Evolutionary conservation across 2,888 invertebrate species (phyloP).

Genomic region (Caenorhabditis macrosperma): DNA sequence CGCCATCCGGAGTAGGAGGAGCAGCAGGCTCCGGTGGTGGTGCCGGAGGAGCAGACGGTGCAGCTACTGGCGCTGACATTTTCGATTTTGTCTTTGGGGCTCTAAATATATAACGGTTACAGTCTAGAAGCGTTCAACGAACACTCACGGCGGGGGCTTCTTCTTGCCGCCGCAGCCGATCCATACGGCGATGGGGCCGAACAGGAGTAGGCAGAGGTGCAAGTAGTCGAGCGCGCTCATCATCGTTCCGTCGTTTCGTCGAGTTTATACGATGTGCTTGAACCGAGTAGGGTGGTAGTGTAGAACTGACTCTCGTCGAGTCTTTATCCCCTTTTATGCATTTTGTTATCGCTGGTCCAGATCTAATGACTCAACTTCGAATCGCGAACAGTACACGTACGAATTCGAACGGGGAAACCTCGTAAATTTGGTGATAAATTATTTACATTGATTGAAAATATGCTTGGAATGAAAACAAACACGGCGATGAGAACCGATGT

Average conservation of each 20-base stretch:
- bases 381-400: no score
- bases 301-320: neutral
- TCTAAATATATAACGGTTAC: constrained; percentile 1
- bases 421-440: no score
- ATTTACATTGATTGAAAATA: no score
- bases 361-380: no score
- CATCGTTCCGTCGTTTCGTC: constrained; percentile 20
- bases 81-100: constrained; percentile 26
- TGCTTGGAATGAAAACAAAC: no score
- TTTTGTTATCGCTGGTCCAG: neutral
- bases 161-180: constrained; percentile 43
- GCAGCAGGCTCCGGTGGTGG: constrained; percentile 6
- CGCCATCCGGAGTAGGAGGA: constrained; percentile 9
- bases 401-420: no score
- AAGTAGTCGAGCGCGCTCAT: constrained; percentile 43
- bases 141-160: constrained; percentile 40
- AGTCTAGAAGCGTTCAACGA: neutral
- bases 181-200: constrained; percentile 14
- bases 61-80: constrained; percentile 26
- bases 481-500: no score
- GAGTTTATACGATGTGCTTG: neutral
- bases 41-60: neutral
- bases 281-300: neutral
- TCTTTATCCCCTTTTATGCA: neutral
- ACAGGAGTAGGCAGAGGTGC: constrained; percentile 23